These are phyloP conservation scores for Tachina grossa DNA, from an alignment of 2,888 invertebrate species.

Conservation along the genomic window DNA sequence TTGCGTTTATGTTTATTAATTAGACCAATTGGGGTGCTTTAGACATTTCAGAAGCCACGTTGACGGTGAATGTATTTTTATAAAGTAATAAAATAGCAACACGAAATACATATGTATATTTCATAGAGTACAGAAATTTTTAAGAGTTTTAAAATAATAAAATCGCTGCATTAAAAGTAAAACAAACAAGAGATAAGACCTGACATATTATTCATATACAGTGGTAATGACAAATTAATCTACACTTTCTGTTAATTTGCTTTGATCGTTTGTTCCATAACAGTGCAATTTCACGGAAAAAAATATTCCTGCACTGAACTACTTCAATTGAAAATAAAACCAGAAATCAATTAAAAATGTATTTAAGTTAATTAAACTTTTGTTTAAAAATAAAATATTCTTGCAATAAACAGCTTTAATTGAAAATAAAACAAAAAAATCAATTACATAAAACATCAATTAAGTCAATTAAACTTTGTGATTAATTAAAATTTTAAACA, in stretches of 20 bases:
- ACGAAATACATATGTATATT: constrained; percentile 9
- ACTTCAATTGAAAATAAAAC: no score
- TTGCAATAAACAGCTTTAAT: no score
- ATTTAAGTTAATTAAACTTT: no score
- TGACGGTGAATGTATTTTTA: constrained; percentile 47
- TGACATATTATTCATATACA: constrained; percentile 17
- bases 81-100: constrained; percentile 14
- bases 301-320: no score
- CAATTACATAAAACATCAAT: no score
- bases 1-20: constrained; percentile 37
- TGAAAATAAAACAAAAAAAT: no score
- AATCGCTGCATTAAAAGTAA: constrained; percentile 23
- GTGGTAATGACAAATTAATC: background rate
- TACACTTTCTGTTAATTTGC: background rate
- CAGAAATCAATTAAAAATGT: no score
- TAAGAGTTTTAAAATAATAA: constrained; percentile 13
- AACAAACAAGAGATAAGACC: constrained; percentile 39
- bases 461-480: no score
- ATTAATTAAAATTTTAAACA: no score
- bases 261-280: no score
- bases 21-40: constrained; percentile 45
- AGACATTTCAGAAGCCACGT: constrained; percentile 61
- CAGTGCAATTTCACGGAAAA: no score
- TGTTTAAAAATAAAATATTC: no score
- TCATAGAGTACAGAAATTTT: constrained; percentile 2